phyloP scores from a whole-genome alignment of 30 jellyfish, hydroid and myxozoan genomes.

The Hydra vulgaris region DNA sequence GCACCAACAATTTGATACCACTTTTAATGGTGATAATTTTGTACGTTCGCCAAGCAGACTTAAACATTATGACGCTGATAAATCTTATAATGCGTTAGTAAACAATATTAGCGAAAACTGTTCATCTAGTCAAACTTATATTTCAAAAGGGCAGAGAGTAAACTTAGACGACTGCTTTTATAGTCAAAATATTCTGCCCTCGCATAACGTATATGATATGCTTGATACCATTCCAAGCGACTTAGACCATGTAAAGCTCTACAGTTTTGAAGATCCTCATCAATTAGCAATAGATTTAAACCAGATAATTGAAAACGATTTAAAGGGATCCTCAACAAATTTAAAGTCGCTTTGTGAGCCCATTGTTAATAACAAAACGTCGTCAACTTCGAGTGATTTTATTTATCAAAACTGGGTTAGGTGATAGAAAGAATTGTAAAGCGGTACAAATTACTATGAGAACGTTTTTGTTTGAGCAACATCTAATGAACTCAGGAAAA shows the following conservation, averaged over 20 bases:
- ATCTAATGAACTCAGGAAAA: no score
- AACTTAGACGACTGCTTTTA: neutral
- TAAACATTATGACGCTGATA: slow-evolving; percentile 4
- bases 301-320: slow-evolving; percentile 68
- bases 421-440: neutral
- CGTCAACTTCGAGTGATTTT: neutral
- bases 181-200: neutral
- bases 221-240: slow-evolving; percentile 62
- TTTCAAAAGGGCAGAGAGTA: neutral
- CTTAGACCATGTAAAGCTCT: slow-evolving; percentile 72
- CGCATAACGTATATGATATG: neutral
- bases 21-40: neutral
- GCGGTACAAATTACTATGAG: no score
- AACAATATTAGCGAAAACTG: neutral
- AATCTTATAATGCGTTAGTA: neutral
- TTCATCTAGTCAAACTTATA: slow-evolving; percentile 19
- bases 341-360: slow-evolving; percentile 3
- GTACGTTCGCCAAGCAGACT: slow-evolving; percentile 13
- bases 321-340: slow-evolving; percentile 36
- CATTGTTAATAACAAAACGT: neutral
- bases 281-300: slow-evolving; percentile 89
- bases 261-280: slow-evolving; percentile 72
- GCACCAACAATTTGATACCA: neutral
- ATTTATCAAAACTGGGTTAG: slow-evolving; percentile 9
- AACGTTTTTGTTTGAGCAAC: neutral